A percentile compares a stretch with the other conserved stretches of the same genome.
Evolutionary conservation across 2,888 invertebrate species (phyloP).

Genomic region (Phalera bucephala): DNA sequence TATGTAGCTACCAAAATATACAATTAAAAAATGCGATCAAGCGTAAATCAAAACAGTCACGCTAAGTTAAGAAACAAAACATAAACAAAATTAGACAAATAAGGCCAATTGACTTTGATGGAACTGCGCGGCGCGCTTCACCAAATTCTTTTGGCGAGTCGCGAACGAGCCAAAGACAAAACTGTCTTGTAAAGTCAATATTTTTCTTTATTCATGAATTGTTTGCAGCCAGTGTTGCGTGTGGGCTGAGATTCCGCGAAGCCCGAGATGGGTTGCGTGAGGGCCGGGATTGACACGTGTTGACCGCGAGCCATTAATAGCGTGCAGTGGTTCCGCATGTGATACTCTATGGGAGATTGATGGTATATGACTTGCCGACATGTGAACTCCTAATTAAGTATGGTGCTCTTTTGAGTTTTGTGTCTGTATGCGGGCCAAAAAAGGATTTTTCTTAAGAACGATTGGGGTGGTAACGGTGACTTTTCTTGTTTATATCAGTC

Average conservation of each 20-base stretch:
- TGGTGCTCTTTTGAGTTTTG: background rate
- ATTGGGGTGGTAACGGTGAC: too few relatives aligned
- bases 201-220: slow-evolving; percentile 30
- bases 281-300: slow-evolving; percentile 26
- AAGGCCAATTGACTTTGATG: slow-evolving; percentile 21
- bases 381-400: slow-evolving; percentile 1
- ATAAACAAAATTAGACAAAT: slow-evolving; percentile 8
- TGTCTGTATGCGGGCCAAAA: too few relatives aligned
- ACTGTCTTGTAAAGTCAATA: slow-evolving; percentile 24
- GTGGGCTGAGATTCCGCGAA: slow-evolving; percentile 39
- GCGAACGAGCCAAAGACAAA: too few relatives aligned
- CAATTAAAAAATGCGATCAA: too few relatives aligned
- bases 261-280: slow-evolving; percentile 34
- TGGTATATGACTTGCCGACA: slow-evolving; percentile 11
- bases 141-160: too few relatives aligned
- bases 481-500: too few relatives aligned
- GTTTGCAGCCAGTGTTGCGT: slow-evolving; percentile 35
- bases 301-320: slow-evolving; percentile 22
- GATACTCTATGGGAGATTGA: slow-evolving; percentile 13
- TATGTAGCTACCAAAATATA: too few relatives aligned
- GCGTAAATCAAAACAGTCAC: too few relatives aligned
- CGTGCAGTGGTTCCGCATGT: slow-evolving; percentile 26
- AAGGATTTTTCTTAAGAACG: too few relatives aligned
- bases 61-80: too few relatives aligned
- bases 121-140: slow-evolving; percentile 17